These are phyloP conservation scores for Maccullochella peelii DNA, from an alignment of 2,113 vertebrate species.

Conservation along the genomic window DNA sequence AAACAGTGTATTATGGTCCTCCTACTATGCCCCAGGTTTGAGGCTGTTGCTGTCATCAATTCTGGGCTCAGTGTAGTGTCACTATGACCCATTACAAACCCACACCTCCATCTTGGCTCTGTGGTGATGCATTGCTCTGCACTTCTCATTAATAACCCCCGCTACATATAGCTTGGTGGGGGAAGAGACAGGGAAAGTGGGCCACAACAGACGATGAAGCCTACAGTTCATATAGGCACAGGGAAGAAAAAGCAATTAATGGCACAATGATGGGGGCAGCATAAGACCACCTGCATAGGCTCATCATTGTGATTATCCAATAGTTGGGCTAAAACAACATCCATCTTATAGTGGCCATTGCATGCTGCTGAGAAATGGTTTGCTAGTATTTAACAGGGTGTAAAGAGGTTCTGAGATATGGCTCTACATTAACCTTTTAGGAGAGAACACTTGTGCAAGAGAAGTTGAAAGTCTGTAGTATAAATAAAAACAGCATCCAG, in stretches of 20 bases:
- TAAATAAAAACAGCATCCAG: neutral
- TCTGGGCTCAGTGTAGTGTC: conserved; percentile 35
- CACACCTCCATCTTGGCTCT: conserved; percentile 63
- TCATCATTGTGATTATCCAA: conserved; percentile 43
- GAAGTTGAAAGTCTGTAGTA: conserved; percentile 7
- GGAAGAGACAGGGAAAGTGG: conserved; percentile 31
- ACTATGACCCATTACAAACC: conserved; percentile 61
- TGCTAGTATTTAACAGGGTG: neutral
- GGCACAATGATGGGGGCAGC: neutral
- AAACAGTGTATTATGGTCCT: conserved; percentile 47
- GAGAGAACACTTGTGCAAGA: neutral
- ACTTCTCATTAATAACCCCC: conserved; percentile 66
- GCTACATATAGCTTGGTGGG: conserved; percentile 38
- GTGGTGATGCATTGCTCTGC: conserved; percentile 64
- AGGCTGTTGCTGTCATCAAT: conserved; percentile 63
- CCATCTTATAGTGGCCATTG: neutral
- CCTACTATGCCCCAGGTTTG: conserved; percentile 57
- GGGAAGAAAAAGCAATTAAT: conserved; percentile 13
- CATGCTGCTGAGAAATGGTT: conserved; percentile 21
- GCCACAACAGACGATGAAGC: conserved; percentile 22
- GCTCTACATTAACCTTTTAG: neutral
- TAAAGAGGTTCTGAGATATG: neutral
- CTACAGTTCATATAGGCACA: conserved; percentile 6
- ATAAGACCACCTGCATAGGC: conserved; percentile 17
- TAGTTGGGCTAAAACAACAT: conserved; percentile 21